phyloP scores from a whole-genome alignment of 2,888 invertebrate species.

The Chymomyza caudatula region DNA sequence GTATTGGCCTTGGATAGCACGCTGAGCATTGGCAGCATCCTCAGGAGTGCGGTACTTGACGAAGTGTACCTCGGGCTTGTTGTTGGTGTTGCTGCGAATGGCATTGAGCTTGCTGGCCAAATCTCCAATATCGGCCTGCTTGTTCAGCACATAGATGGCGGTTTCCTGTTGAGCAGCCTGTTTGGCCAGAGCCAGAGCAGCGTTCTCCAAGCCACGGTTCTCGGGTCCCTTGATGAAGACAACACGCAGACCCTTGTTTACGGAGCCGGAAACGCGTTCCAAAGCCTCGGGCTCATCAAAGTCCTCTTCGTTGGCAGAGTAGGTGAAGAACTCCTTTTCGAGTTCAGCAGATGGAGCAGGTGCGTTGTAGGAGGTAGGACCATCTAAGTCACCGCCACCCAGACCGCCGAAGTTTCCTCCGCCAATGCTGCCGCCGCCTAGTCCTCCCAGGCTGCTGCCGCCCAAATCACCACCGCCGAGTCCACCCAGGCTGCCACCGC shows the following conservation, averaged over 20 bases:
- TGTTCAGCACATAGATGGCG: constrained; percentile 75
- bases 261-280: constrained; percentile 44
- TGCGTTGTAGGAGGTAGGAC: constrained; percentile 50
- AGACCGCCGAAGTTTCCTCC: constrained; percentile 16
- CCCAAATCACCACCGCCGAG: constrained; percentile 46
- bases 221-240: constrained; percentile 76
- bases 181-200: constrained; percentile 72
- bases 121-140: constrained; percentile 68
- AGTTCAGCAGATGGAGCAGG: constrained; percentile 50
- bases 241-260: constrained; percentile 71
- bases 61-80: constrained; percentile 76
- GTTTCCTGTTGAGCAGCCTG: constrained; percentile 75
- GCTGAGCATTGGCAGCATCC: constrained; percentile 74
- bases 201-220: constrained; percentile 72
- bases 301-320: constrained; percentile 70
- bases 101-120: constrained; percentile 64
- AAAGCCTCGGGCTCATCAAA: constrained; percentile 52
- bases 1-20: constrained; percentile 72
- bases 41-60: constrained; percentile 75
- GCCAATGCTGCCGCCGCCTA: constrained; percentile 30
- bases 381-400: constrained; percentile 12
- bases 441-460: constrained; percentile 21
- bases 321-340: constrained; percentile 69
- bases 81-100: constrained; percentile 58
- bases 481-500: constrained; percentile 45